Base-by-base conservation (phyloP, 2,888 invertebrate species). In the Romanomermis culicivorax region DNA sequence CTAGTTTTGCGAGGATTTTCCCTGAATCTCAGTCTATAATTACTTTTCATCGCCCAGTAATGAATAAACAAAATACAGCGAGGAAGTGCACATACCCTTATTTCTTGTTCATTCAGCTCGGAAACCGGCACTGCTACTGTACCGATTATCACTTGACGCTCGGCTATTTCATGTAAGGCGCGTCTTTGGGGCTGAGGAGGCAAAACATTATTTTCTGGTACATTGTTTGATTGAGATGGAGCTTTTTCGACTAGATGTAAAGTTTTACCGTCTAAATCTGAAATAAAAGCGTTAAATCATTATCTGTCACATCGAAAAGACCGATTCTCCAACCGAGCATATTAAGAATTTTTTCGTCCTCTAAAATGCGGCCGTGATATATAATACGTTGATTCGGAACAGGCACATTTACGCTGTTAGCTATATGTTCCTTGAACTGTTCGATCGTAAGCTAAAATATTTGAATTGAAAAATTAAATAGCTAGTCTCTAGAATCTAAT, bases 321-420 rank as follows among this genome's bases (percentile, higher is more conserved):
- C n/a, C n/a, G n/a, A n/a, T n/a, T 11, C 45, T 25, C 1, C 23
- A 26, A 70, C 69, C 83, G 72, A 83, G 86, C 68, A 88, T 85
- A 59, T 78, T 77, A 27, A 93, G 76, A 66, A 79, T 81, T 62
- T 81, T 82, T 17, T 83, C 85, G 75, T 93, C 85, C 65, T 83
- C 82, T 52, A 93, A 74, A 27, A 91, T 87, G 70, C 85, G 77
- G n/a, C 93, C 93, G 69, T 85, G 85, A 69, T 85, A 91, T 63
- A 93, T 93, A 42, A 93, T 78, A 56, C 91, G 78, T 69, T 91
- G 91, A 51, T 81, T 79, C 58, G 81, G 81, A 4, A 81, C 79
- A 26, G 83, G 77, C 62, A 91, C 82, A 26, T 30, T 25, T 11
- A 54, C 53, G n/a, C 25, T 27, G 2, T 53, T 62, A 63, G 68